Conservation (phyloP, 2,113 vertebrate species). For the Siphamia tubifer region DNA sequence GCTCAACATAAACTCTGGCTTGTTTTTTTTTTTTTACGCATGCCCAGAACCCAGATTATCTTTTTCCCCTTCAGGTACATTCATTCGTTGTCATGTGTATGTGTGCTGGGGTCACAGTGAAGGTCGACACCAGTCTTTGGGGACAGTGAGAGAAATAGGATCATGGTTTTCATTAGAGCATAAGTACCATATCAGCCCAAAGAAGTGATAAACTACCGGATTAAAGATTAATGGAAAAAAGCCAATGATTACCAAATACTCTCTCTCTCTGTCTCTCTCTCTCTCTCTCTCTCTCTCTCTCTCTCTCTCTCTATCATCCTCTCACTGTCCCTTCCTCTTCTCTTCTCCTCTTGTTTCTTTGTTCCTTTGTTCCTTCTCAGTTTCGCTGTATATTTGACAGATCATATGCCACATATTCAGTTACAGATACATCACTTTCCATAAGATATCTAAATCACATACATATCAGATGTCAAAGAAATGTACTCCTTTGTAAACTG, state of each 20-base stretch:
- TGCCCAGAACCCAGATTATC: no score
- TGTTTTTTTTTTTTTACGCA: no score
- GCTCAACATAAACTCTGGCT: no score
- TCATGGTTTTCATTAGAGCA: constrained; percentile 52
- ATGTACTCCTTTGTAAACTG: no score
- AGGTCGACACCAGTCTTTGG: constrained; percentile 35
- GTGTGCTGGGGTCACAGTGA: constrained; percentile 38
- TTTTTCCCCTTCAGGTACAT: no score
- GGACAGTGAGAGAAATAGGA: constrained; percentile 41
- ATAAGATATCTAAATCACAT: no score
- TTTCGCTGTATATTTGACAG: not conserved
- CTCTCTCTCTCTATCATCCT: not conserved
- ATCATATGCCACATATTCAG: not conserved
- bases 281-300: not conserved
- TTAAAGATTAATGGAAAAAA: constrained; percentile 32
- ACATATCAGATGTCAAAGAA: no score
- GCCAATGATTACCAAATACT: constrained; percentile 11
- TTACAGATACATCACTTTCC: not conserved
- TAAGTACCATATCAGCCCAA: constrained; percentile 47
- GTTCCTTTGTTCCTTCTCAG: not conserved
- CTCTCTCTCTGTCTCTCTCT: not conserved
- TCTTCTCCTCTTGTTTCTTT: not conserved
- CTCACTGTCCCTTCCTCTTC: not conserved
- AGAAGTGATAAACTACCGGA: constrained; percentile 41
- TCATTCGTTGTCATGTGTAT: no score